Evolutionary conservation across 2,888 invertebrate species (phyloP), one percentile per base, ranked within the genome.

Genomic region (Stomorhina lunata): DNA sequence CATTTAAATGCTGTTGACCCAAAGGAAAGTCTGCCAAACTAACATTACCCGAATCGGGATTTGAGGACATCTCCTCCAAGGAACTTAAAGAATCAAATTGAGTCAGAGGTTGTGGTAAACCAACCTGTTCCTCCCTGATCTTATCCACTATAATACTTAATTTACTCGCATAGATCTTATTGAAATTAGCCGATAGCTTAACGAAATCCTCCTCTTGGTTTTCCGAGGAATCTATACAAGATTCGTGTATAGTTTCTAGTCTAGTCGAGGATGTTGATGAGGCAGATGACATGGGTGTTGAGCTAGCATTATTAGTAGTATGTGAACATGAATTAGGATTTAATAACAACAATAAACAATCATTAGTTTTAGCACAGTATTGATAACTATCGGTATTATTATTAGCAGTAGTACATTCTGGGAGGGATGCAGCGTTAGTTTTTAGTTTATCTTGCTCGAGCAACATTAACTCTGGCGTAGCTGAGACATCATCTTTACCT

Each of bases 41-140:
- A 15, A 89, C 91, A 87, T 90, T 91, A 5, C 91, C 91, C 80
- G 91, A 91, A 80, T 91, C 91, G 1, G 91, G 90, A 86, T 90
- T 91, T 2, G 91, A 91, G 2, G 89, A 90, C 4, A 85, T 87
- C 7, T 85, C 85, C 61, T 90, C 90, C 29, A 88, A 84, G 9
- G 90, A 90, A 83, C 87, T 89, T 22, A 90, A 83, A n/a, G 90
- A 90, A 83, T 90, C 90, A 32, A 86, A 88, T 50, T 87, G 87
- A 9, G 85, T 86, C 17, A 86, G 20, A 2, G 78, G 12, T 27
- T 40, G 55, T 12, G 48, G 29, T 10, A 55, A 20, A 10, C 9
- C 22, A 5, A 3, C 22, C 6, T 34, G 34, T 4, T 80, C 22
- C 7, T 72, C 73, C 6, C 17, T 4, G 4, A 63, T 80, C 76